These are phyloP conservation scores for Bradypus variegatus DNA, from an alignment of 2,797 vertebrate genomes.

Conservation along the genomic window DNA sequence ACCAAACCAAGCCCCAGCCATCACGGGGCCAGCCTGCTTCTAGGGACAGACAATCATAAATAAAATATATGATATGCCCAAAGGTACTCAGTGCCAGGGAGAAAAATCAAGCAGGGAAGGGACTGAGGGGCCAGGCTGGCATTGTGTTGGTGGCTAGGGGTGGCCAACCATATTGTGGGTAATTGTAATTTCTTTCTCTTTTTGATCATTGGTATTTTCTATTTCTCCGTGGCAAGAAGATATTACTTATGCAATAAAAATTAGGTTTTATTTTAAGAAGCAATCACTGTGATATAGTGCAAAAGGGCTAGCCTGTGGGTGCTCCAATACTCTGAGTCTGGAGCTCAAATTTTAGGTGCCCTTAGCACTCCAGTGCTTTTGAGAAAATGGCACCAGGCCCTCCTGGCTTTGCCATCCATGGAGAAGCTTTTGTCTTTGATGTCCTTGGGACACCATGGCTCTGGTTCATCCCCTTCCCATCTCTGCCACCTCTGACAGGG, in stretches of 20 bases:
- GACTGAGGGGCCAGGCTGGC: neutral
- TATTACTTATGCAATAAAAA: neutral
- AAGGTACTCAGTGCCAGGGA: accelerated
- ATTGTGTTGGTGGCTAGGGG: accelerated
- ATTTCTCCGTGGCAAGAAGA: neutral
- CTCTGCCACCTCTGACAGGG: neutral
- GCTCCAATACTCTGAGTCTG: neutral
- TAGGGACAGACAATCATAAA: neutral
- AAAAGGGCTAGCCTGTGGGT: neutral
- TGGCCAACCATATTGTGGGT: too few relatives aligned
- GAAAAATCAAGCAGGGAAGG: neutral
- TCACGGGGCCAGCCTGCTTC: accelerated
- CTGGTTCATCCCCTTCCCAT: neutral
- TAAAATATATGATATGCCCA: neutral
- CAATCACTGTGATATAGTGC: too few relatives aligned
- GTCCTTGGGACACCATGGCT: too few relatives aligned
- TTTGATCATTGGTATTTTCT: neutral
- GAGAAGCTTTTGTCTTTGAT: neutral
- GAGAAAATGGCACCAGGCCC: neutral
- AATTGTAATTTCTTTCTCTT: neutral
- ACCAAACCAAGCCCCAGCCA: neutral
- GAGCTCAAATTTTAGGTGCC: neutral
- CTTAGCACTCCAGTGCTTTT: neutral
- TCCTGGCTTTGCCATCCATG: neutral
- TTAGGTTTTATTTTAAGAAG: neutral